Base-by-base conservation (phyloP, 1,140 invertebrate genomes). In the Drosophila quadrilineata region DNA sequence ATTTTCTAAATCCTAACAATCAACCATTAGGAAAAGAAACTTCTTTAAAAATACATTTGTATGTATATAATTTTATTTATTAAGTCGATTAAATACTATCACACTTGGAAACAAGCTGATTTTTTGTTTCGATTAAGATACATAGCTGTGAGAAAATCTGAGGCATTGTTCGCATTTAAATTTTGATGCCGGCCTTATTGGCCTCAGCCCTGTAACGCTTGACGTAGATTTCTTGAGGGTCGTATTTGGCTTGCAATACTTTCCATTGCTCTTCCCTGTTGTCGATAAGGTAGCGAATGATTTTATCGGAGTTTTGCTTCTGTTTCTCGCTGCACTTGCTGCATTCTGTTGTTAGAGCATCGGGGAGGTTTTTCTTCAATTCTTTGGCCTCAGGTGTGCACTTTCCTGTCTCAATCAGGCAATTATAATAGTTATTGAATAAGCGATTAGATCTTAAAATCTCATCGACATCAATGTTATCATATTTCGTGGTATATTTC, bases 361-460 rank as follows among this genome's bases (percentile, higher is more conserved):
- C 93, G 3, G 91, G 90, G 1, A 94, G 75, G 1, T 91, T 89
- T 93, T 94, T 91, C 91, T 93, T 95, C 0, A 95, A 79, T 89
- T 94, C 94, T 43, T 90, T 89, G 45, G 91, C 94, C 49, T 95
- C 94, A n/a, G 93, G 89, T 3, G 93, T 94, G 88, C 95, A 95
- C 9, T 91, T 91, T 6, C 93, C 93, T 41, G 91, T 90, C 0
- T 93, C 93, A 67, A 95, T 54, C 0, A 95, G 65, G 79, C 95
- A 96, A 53, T 94, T 92, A 4, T 91, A 86, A 66, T 95, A 95
- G 43, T 91, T 93, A 1, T 87, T 90, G 3, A 95, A 88, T 10
- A 96, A 88, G 26, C 94, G 90, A 0, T 94, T 92, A 50, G 93
- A 95, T 0, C 90, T 87, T 1, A 95, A 80, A 43, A 96, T 93